Evolutionary conservation across 2,113 vertebrate species (phyloP), one percentile per base, ranked within the genome.

Genomic region (Chaetops frenatus): DNA sequence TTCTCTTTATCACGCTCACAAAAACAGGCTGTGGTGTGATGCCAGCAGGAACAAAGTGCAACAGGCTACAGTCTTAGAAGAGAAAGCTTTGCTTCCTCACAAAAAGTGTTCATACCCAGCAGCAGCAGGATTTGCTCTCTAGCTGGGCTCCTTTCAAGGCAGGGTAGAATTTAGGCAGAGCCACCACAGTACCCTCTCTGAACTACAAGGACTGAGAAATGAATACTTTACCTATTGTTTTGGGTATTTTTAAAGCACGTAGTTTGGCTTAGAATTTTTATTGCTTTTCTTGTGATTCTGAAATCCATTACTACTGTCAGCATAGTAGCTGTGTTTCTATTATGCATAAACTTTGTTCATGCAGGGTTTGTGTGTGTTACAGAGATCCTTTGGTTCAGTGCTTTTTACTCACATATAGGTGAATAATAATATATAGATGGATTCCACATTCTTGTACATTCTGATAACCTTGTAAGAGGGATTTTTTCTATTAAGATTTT

Each of bases 11-110:
- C 86, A 12, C 10, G 5, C 54, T 88, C 71, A 61, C 64, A 84
- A 64, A 95, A 64, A 1, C 65, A 42, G 64, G 36, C 93, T 96
- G 60, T 93, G 92, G 84, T 92, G 82, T 84, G 92, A 24, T 96
- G 94, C 93, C 90, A 96, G 79, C 3, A 3, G 60, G 56, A 88
- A 48, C 48, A 86, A 81, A 42, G 64, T 60, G 71, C 51, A 54
- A 56, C n/a, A 11, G 58, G 56, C 29, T 61, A 53, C 88, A 83
- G 3, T 56, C 64, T 78, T 70, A 65, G 54, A 85, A 89, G 45
- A 33, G 45, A 83, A 83, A 86, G 27, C 33, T 80, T 73, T 88
- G 71, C 35, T 90, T 64, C 71, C 70, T 38, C 80, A 81, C 36
- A 74, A 35, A 80, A 88, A 40, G 2, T 47, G 11, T 62, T 93